phyloP scores from a whole-genome alignment of 2,113 vertebrate species.

The Malurus melanocephalus region DNA sequence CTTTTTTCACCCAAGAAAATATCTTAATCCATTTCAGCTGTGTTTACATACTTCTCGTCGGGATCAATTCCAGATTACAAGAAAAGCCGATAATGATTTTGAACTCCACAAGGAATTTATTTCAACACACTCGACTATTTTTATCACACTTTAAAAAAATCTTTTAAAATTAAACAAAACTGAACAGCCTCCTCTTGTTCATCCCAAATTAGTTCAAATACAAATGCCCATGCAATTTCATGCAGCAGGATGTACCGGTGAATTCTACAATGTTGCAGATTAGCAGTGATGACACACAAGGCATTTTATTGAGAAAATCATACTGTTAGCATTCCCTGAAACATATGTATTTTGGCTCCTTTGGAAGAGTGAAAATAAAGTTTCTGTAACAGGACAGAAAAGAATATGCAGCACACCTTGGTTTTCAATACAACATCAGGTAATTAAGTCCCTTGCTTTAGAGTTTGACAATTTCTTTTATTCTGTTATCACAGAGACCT shows the following conservation, averaged over 20 bases:
- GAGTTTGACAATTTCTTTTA: not conserved
- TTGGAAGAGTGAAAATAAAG: not conserved
- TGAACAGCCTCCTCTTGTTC: not conserved
- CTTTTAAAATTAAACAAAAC: conserved; percentile 28
- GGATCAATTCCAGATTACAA: not conserved
- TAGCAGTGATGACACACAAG: not conserved
- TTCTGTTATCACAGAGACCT: not conserved
- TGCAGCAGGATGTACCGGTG: not conserved
- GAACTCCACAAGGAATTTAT: not conserved
- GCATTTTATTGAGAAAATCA: not conserved
- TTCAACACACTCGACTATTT: not conserved
- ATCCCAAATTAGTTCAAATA: not conserved
- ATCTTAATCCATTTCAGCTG: conserved; percentile 11
- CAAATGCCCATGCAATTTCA: not conserved
- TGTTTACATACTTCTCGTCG: not conserved
- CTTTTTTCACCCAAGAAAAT: not conserved
- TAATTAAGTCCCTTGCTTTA: not conserved
- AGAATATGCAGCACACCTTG: not conserved
- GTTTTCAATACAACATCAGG: not conserved
- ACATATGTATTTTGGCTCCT: not conserved
- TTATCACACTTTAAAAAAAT: not conserved
- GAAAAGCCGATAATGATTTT: not conserved
- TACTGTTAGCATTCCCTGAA: not conserved
- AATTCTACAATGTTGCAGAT: not conserved
- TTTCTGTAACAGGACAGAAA: not conserved